Percentiles rank a stretch among this genome's conserved stretches.
These are phyloP conservation scores for Microctonus brassicae DNA, from an alignment of 2,888 invertebrate species.

Conservation along the genomic window DNA sequence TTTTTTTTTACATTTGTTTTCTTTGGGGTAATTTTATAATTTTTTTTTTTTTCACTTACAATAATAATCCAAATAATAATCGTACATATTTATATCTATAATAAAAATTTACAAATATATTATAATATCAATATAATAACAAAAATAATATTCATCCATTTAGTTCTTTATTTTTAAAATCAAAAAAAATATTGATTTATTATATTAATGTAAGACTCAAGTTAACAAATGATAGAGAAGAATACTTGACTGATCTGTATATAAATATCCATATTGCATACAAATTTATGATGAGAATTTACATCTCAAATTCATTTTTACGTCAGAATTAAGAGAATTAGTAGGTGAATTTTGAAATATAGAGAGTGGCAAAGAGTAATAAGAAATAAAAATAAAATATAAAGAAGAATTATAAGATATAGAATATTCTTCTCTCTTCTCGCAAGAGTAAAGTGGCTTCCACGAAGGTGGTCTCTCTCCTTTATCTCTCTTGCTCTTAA, in stretches of 20 bases:
- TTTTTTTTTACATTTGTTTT: too few relatives aligned
- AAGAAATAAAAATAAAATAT: not conserved
- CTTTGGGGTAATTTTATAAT: too few relatives aligned
- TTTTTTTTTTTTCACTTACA: too few relatives aligned
- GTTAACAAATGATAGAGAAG: conserved; percentile 9
- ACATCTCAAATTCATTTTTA: conserved; percentile 3
- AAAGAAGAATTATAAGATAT: not conserved
- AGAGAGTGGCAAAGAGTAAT: not conserved
- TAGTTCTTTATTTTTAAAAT: not conserved
- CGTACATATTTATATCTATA: too few relatives aligned
- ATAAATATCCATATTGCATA: too few relatives aligned
- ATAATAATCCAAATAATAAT: too few relatives aligned
- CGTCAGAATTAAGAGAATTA: too few relatives aligned
- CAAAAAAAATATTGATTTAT: not conserved
- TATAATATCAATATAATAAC: not conserved
- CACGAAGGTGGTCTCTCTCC: conserved; percentile 61
- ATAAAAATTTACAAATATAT: too few relatives aligned
- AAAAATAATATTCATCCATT: not conserved
- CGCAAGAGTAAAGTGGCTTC: conserved; percentile 56
- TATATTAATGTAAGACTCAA: conserved; percentile 10
- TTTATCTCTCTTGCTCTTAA: conserved; percentile 5
- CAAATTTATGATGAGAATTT: not conserved
- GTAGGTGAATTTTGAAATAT: conserved; percentile 31
- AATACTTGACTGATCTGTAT: too few relatives aligned
- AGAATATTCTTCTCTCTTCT: conserved; percentile 20